These are phyloP conservation scores for Sphyrna mokarran DNA, from an alignment of 2,113 vertebrate species.

Conservation along the genomic window DNA sequence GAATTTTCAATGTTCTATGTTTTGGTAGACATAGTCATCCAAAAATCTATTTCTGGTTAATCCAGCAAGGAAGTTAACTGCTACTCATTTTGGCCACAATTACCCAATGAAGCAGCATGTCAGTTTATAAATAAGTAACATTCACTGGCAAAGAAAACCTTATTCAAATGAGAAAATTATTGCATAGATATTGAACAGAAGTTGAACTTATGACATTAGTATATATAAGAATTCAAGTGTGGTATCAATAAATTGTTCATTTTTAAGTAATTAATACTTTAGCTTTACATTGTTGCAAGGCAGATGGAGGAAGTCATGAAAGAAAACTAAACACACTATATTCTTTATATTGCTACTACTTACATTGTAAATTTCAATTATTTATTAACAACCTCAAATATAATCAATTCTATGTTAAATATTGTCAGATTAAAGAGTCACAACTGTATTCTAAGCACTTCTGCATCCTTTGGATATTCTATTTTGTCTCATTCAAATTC, in stretches of 20 bases:
- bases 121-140: not conserved
- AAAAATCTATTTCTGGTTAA: not conserved
- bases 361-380: not conserved
- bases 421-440: conserved; percentile 33
- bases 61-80: not conserved
- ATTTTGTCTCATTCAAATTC: not conserved
- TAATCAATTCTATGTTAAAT: not conserved
- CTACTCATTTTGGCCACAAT: not conserved
- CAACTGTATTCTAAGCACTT: conserved; percentile 34
- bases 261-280: not conserved
- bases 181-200: not conserved
- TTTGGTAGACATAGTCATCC: not conserved
- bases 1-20: not conserved
- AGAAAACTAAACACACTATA: not conserved
- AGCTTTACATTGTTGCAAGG: not conserved
- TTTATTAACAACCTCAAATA: not conserved
- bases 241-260: not conserved
- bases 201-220: not conserved
- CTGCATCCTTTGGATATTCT: not conserved
- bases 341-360: not conserved
- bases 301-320: not conserved
- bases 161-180: not conserved
- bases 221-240: not conserved
- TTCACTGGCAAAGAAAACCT: not conserved
- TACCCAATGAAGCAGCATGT: not conserved